Percentiles rank a stretch among this genome's conserved stretches.
Evolutionary conservation across 1,140 invertebrate genomes (phyloP).

Genomic region (Tetragnatha versicolor): DNA sequence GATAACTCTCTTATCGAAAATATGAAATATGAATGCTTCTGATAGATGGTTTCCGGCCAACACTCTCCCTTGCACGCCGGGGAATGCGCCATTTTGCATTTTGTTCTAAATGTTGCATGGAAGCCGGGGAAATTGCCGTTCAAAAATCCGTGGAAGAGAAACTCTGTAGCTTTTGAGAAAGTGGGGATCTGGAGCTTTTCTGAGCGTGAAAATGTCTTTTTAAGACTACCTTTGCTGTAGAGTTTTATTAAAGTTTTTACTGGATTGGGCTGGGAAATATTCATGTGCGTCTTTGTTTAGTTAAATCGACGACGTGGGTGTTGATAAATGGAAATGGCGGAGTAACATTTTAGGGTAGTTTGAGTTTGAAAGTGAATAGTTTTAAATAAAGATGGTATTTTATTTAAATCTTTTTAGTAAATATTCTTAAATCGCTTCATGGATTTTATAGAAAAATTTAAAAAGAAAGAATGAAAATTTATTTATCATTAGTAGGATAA

Average conservation of each 20-base stretch:
- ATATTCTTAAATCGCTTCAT: no score
- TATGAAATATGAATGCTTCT: conserved; percentile 14
- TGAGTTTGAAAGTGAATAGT: no score
- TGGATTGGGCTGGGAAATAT: not conserved
- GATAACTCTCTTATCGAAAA: conserved; percentile 24
- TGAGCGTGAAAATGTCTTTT: no score
- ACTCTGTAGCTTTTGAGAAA: no score
- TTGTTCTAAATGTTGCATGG: not conserved
- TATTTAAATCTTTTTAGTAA: no score
- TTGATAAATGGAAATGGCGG: not conserved
- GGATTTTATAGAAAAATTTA: no score
- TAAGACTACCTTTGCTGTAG: not conserved
- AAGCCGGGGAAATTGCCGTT: not conserved
- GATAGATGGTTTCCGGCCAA: conserved; percentile 8
- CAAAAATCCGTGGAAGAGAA: not conserved
- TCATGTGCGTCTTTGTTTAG: not conserved
- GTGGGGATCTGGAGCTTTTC: no score
- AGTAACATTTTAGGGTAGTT: not conserved
- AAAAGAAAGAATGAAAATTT: no score
- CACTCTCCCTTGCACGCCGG: not conserved
- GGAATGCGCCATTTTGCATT: not conserved
- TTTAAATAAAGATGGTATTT: no score
- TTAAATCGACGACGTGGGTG: not conserved
- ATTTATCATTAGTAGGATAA: no score
- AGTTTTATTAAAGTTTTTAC: not conserved